Conservation (phyloP, 2,113 vertebrate genomes). For the Macrotus californicus region DNA sequence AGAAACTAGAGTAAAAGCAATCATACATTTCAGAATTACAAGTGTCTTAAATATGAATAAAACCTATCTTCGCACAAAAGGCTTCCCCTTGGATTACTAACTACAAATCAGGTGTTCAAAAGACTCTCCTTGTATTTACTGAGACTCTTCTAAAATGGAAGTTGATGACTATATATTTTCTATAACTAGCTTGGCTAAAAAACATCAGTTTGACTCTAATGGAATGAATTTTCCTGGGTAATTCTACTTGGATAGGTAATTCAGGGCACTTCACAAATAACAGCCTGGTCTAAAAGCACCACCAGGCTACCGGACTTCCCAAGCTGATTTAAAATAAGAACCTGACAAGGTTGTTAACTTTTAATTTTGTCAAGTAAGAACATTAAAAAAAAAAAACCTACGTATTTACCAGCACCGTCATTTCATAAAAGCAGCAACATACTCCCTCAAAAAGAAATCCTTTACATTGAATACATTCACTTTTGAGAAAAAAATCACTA, state of each 20-base stretch:
- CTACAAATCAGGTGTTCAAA: conserved; percentile 35
- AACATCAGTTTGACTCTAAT: conserved; percentile 5
- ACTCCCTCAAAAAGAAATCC: neutral
- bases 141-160: conserved; percentile 46
- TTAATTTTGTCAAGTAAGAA: conserved; percentile 30
- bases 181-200: neutral
- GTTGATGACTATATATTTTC: conserved; percentile 14
- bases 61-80: conserved; percentile 44
- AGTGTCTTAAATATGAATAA: conserved; percentile 40
- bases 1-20: conserved; percentile 53
- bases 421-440: conserved; percentile 30
- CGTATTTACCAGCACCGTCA: neutral
- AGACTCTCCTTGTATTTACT: neutral
- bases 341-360: neutral
- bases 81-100: conserved; percentile 34
- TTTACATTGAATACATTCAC: neutral
- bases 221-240: conserved; percentile 36
- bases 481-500: conserved; percentile 40
- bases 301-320: neutral
- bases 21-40: conserved; percentile 33
- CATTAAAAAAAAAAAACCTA: conserved; percentile 6
- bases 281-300: neutral
- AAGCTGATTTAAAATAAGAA: conserved; percentile 38
- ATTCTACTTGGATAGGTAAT: conserved; percentile 17
- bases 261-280: conserved; percentile 10